Evolutionary conservation across 2,797 vertebrate species (phyloP).

Genomic region (Champsocephalus esox): DNA sequence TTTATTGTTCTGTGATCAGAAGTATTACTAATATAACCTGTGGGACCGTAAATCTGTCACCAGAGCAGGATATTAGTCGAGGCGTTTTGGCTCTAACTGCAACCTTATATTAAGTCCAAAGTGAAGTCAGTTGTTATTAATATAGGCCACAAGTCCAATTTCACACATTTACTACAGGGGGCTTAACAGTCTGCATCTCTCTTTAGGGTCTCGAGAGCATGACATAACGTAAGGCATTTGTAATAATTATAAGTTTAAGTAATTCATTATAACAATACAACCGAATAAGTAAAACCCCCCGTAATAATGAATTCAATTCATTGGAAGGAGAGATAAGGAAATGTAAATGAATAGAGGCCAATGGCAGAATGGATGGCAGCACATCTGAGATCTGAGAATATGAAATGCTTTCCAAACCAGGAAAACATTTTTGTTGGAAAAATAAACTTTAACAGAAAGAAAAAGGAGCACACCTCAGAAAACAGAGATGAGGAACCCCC

Average conservation of each 20-base stretch:
- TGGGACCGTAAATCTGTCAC: slow-evolving; percentile 35
- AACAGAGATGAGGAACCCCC: not conserved
- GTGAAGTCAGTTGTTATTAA: not conserved
- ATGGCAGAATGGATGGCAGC: no score
- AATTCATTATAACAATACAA: no score
- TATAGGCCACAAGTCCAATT: not conserved
- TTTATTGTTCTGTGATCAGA: slow-evolving; percentile 29
- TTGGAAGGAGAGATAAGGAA: no score
- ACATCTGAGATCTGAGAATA: no score
- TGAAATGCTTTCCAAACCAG: no score
- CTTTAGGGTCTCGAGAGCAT: no score
- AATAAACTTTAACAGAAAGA: not conserved
- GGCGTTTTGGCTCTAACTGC: not conserved
- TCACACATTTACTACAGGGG: not conserved
- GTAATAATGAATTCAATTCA: no score
- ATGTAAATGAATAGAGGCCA: no score
- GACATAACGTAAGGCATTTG: no score
- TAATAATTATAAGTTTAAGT: no score
- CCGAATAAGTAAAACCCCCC: no score
- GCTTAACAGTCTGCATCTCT: not conserved
- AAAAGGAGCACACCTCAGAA: not conserved
- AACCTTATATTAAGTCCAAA: not conserved
- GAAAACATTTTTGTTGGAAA: no score
- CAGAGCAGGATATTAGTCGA: slow-evolving; percentile 33
- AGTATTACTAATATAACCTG: slow-evolving; percentile 23